Evolutionary conservation across 2,888 invertebrate genomes (phyloP).

Genomic region (Phaedon cochleariae): DNA sequence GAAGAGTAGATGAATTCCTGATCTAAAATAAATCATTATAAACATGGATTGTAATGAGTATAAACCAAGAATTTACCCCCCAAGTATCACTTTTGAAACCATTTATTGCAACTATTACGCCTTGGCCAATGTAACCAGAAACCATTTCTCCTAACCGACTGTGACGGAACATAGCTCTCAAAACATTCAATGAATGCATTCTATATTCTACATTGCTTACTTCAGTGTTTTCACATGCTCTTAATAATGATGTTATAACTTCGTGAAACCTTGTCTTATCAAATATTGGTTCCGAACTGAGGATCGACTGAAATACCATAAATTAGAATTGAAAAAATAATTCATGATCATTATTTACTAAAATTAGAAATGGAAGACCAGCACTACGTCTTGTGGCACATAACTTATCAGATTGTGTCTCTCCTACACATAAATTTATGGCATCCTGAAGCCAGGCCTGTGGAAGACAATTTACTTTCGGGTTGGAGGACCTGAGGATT

Average conservation of each 20-base stretch:
- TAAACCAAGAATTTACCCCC: constrained; percentile 69
- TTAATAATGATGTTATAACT: constrained; percentile 68
- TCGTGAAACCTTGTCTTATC: constrained; percentile 41
- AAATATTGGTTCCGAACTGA: constrained; percentile 73
- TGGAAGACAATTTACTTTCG: constrained; percentile 68
- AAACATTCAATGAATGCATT: constrained; percentile 86
- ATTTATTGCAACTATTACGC: constrained; percentile 74
- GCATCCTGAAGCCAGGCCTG: constrained; percentile 72
- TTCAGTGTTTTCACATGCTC: constrained; percentile 57
- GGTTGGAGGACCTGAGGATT: constrained; percentile 31
- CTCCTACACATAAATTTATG: constrained; percentile 66
- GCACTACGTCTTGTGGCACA: constrained; percentile 91
- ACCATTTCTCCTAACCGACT: constrained; percentile 78
- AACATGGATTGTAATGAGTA: background rate
- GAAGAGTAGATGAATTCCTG: constrained; percentile 85
- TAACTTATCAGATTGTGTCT: constrained; percentile 64
- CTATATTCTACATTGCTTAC: constrained; percentile 63
- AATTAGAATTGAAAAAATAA: constrained; percentile 15
- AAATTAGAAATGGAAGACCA: constrained; percentile 92
- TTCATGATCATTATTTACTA: constrained; percentile 63
- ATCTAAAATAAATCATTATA: constrained; percentile 64
- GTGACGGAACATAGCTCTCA: constrained; percentile 82
- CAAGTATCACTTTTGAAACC: constrained; percentile 80
- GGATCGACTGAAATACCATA: constrained; percentile 71
- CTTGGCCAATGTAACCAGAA: constrained; percentile 73